Evolutionary conservation across 1,140 invertebrate species (phyloP), one percentile per base, ranked within the genome.

Genomic region (Nomia melanderi): DNA sequence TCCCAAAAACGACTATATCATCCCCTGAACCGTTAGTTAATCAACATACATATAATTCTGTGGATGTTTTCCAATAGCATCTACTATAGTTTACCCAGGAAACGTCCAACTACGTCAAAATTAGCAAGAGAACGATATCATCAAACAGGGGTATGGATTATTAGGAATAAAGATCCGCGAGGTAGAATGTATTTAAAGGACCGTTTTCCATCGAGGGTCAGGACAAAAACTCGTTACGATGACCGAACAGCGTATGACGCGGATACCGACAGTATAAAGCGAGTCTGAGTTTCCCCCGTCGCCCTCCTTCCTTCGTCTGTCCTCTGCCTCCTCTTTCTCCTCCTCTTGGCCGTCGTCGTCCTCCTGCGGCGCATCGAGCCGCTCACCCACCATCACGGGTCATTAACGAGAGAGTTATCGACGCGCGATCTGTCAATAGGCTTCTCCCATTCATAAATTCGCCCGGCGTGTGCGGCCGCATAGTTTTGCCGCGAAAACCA

Each of bases 371-470:
- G 65, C 64, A 76, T 76, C 73, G 73, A 69, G 76, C 77, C 80
- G 70, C 62, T 86, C 70, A 82, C 78, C 80, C 82, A 83, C 79
- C 85, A 83, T 82, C 77, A 83, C 81, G 79, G 86, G 81, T 84
- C 84, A 88, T 88, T 89, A 90, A 89, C 83, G 86, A 86, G 86
- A 82, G 84, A 87, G 86, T 84, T 88, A 90, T 89, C 87, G 85
- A 87, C 80, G 83, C 82, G 78, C 87, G 84, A 90, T 90, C 88
- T 88, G 90, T 90, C 89, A 88, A 90, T 91, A 89, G 88, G 83
- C 86, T 82, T 82, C 81, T 86, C 84, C 83, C 89, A 91, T 91
- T 90, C 89, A 90, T 90, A 90, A 90, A 90, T 82, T 87, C 81
- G 82, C 78, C 59, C 67, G 77, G 72, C 81, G 80, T 76, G 84